Evolutionary conservation across 2,113 vertebrate genomes (phyloP).

Genomic region (Chlorocebus sabaeus): DNA sequence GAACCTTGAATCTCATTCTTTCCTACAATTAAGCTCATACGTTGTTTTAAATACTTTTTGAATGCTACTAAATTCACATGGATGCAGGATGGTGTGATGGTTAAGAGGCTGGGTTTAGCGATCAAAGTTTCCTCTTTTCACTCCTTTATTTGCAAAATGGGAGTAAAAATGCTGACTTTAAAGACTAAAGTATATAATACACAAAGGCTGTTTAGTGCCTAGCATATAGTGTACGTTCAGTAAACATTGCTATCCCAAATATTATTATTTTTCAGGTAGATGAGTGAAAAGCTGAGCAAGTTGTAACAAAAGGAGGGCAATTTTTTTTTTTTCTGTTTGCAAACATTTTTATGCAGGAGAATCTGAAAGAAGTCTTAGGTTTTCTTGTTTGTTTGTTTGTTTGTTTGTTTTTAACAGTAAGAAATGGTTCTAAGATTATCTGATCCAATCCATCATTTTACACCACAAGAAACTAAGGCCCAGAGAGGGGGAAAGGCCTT

Average conservation of each 20-base stretch:
- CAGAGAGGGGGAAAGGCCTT: background rate
- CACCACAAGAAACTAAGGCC: background rate
- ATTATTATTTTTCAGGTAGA: background rate
- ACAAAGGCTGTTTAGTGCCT: too few relatives aligned
- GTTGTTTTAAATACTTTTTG: background rate
- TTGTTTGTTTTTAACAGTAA: too few relatives aligned
- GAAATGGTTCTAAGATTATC: background rate
- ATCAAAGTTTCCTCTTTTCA: background rate
- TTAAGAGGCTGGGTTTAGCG: background rate
- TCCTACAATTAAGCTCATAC: background rate
- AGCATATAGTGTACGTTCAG: background rate
- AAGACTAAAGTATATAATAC: background rate
- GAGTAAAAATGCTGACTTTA: background rate
- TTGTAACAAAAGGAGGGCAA: background rate
- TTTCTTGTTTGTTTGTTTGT: too few relatives aligned
- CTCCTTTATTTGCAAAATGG: background rate
- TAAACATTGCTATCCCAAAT: background rate
- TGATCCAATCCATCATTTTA: background rate
- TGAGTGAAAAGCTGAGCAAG: background rate
- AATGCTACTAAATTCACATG: too few relatives aligned
- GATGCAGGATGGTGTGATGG: too few relatives aligned
- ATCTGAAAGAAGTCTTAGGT: background rate
- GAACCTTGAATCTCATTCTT: background rate
- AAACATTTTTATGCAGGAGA: too few relatives aligned
- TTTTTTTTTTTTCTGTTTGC: background rate